Evolutionary conservation across 2,113 vertebrate genomes (phyloP).

Genomic region (Pteropus alecto): DNA sequence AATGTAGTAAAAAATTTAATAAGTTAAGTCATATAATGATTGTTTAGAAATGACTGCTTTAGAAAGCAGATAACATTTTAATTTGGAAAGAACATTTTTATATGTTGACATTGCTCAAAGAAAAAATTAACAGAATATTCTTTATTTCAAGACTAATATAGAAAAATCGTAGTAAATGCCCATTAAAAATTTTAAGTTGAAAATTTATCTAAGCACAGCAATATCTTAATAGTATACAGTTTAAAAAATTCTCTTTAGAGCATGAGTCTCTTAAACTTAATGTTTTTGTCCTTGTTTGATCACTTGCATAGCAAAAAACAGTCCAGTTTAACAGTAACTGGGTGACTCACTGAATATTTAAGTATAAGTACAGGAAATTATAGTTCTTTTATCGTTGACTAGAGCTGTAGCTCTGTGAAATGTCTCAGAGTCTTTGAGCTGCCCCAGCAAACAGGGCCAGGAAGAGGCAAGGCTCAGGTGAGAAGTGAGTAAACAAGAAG

Average conservation of each 20-base stretch:
- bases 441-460: neutral
- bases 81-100: slow-evolving; percentile 26
- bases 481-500: neutral
- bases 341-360: neutral
- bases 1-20: slow-evolving; percentile 9
- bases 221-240: neutral
- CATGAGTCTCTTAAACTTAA: neutral
- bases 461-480: neutral
- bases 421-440: neutral
- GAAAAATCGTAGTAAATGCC: neutral
- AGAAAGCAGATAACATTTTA: slow-evolving; percentile 34
- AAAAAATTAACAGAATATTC: slow-evolving; percentile 17
- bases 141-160: slow-evolving; percentile 24
- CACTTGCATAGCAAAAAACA: neutral
- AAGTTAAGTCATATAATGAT: slow-evolving; percentile 9
- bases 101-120: neutral
- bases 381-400: neutral
- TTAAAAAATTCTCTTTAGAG: neutral
- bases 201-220: neutral
- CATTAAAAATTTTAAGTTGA: neutral
- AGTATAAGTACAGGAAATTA: neutral
- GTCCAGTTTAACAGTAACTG: neutral
- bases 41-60: neutral
- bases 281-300: neutral
- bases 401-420: neutral